Evolutionary conservation across 2,797 vertebrate species (phyloP).

Genomic region (Aldrovandia affinis): DNA sequence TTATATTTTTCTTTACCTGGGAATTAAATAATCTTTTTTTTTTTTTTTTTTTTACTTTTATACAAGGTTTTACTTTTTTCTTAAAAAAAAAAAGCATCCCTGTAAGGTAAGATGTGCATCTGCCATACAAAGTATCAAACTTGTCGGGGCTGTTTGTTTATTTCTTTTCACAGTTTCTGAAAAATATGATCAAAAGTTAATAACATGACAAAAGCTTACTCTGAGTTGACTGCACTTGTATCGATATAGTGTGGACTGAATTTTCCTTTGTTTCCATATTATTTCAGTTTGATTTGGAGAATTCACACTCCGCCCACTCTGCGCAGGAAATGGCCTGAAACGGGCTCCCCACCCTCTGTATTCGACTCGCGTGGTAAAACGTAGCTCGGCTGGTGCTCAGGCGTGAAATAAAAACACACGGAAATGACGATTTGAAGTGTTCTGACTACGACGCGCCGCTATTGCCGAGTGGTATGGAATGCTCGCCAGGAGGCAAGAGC

Average conservation of each 20-base stretch:
- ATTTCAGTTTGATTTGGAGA: slow-evolving; percentile 41
- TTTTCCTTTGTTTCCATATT: background rate
- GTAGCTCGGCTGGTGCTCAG: slow-evolving; percentile 79
- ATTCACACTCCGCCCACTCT: slow-evolving; percentile 67
- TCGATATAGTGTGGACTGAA: background rate
- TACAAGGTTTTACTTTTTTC: slow-evolving; percentile 57
- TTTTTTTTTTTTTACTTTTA: slow-evolving; percentile 75
- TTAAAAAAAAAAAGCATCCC: slow-evolving; percentile 66
- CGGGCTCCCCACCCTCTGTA: slow-evolving; percentile 45
- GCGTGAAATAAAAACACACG: slow-evolving; percentile 73
- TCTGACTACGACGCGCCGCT: slow-evolving; percentile 80
- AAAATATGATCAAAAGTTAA: slow-evolving; percentile 27
- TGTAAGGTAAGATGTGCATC: slow-evolving; percentile 82
- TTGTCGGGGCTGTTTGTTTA: slow-evolving; percentile 41
- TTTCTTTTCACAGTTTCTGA: slow-evolving; percentile 59
- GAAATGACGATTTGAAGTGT: slow-evolving; percentile 61
- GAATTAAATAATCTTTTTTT: slow-evolving; percentile 75
- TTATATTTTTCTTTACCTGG: slow-evolving; percentile 74
- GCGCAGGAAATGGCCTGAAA: slow-evolving; percentile 47
- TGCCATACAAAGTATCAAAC: slow-evolving; percentile 86
- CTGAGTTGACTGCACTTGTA: background rate
- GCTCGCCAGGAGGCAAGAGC: slow-evolving; percentile 66
- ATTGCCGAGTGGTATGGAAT: slow-evolving; percentile 81
- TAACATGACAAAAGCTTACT: slow-evolving; percentile 12
- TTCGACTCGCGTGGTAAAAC: slow-evolving; percentile 79